Evolutionary conservation across 2,888 invertebrate species (phyloP), one percentile per base, ranked within the genome.

Genomic region (Elaeidobius kamerunicus): DNA sequence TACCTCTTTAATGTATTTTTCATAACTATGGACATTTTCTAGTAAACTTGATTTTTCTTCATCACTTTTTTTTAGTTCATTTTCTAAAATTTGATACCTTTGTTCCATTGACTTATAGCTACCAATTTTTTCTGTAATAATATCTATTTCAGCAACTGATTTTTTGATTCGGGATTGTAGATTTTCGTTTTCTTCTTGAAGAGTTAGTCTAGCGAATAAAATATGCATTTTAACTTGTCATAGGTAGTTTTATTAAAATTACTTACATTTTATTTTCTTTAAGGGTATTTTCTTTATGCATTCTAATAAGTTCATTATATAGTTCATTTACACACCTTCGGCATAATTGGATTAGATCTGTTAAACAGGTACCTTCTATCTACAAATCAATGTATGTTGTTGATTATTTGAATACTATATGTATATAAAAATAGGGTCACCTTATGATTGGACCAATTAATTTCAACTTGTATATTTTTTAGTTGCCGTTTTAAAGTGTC

Each of bases 191-290:
- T 60, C 61, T 5, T 63, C 61, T 32, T 56, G 46, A 2, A 67
- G 50, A 18, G 30, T 53, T n/a, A 27, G 6, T 2, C 36, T 53
- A 23, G 30, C 39, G 20, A 28, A 40, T n/a, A 12, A 3, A 34
- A 32, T 30, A 6, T 30, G 4, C 11, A 11, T 30, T 7, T 7
- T n/a, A 7, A 9, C 12, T 9, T 11, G 9, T 7, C 12, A 30
- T 30, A 30, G 3, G 9, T 7, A 30, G 9, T 7, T 30, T 30
- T 30, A 40, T 42, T 12, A 12, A 30, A 36, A n/a, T 19, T 32
- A 56, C 63, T 59, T 63, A 68, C 69, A 63, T 63, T 45, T 69
- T 68, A 49, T 65, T 63, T 11, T 64, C 61, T 46, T 63, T 63
- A 6, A 59, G 16, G 12, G 40, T 38, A 1, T 60, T 41, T 44